Percentiles rank a stretch among this genome's conserved stretches.
phyloP scores from a whole-genome alignment of 2,888 invertebrate species.

The Netelia inedita region DNA sequence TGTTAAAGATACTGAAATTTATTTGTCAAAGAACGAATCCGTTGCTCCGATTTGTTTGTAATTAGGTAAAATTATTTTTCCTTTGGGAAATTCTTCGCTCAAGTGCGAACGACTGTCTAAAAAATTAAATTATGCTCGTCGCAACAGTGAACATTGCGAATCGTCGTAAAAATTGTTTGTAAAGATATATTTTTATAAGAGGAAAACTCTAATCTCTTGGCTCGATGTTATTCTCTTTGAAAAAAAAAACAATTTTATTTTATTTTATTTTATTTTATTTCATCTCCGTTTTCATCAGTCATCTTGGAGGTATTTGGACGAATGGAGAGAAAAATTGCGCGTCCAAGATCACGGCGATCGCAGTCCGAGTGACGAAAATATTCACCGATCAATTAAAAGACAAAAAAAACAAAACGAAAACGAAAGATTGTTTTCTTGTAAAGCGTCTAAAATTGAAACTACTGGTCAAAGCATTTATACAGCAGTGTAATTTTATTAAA shows the following conservation, averaged over 20 bases:
- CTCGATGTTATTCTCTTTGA: constrained; percentile 36
- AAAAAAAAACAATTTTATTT: constrained; percentile 28
- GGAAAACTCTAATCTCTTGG: constrained; percentile 32
- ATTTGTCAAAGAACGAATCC: constrained; percentile 41
- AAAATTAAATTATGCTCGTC: constrained; percentile 26
- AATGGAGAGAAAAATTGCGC: constrained; percentile 48
- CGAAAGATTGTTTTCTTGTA: constrained; percentile 30
- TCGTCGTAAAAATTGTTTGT: constrained; percentile 38
- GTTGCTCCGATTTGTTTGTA: constrained; percentile 15
- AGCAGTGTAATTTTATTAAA: constrained; percentile 70
- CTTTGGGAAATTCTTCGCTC: constrained; percentile 14
- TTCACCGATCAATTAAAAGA: constrained; percentile 44
- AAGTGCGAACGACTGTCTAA: constrained; percentile 7
- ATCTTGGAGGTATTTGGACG: constrained; percentile 39
- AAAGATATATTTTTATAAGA: constrained; percentile 58
- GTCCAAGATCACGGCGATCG: constrained; percentile 38
- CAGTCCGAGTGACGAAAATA: constrained; percentile 38
- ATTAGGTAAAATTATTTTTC: constrained; percentile 32
- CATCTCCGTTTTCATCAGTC: constrained; percentile 29
- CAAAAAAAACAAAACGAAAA: constrained; percentile 25
- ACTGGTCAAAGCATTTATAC: constrained; percentile 62
- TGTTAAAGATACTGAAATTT: constrained; percentile 62
- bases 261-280: constrained; percentile 34
- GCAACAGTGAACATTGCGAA: not conserved
- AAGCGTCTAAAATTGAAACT: constrained; percentile 53